Evolutionary conservation across 1,140 invertebrate genomes (phyloP), one percentile per base, ranked within the genome.

Genomic region (Charaxes varanes): DNA sequence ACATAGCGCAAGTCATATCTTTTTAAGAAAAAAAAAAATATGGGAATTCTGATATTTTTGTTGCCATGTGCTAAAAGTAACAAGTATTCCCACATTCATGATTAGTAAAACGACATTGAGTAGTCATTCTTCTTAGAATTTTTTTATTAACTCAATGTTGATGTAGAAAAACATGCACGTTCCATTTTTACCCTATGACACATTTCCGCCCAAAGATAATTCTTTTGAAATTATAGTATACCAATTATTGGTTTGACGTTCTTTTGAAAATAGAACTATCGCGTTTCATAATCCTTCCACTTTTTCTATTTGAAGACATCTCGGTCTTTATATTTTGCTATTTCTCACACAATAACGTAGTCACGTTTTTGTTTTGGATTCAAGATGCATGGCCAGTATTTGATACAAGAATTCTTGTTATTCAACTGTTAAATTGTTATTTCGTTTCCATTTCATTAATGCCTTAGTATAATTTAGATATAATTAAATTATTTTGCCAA

Each of bases 401-500:
- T 21, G 21, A 45, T 45, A 18, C 15, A n/a, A 6, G 4, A 4
- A 22, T 21, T 32, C 13, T 6, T 24, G 28, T 10, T 21, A 18
- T 24, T 19, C 24, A 27, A 17, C 24, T 15, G 23, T 41, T 22
- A 31, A n/a, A n/a, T n/a, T 19, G n/a, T 22, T 30, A 24, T 18
- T 43, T 31, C 17, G 15, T 38, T 46, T 44, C 23, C 43, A 37
- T 41, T 57, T 45, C 38, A 47, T 43, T 49, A 53, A 53, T 53
- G 42, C 48, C 44, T 57, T 56, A 54, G 49, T 41, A 65, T 50
- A 49, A 63, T 53, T 57, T 73, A 68, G 60, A 28, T 58, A 24
- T 65, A 70, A 50, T 60, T 77, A 76, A 81, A 71, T 81, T 76
- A 81, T 78, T 77, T 78, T 67, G 65, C 73, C 69, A 78, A 78